Evolutionary conservation across 2,113 vertebrate genomes (phyloP).

Genomic region (Pseudorectes ferrugineus): DNA sequence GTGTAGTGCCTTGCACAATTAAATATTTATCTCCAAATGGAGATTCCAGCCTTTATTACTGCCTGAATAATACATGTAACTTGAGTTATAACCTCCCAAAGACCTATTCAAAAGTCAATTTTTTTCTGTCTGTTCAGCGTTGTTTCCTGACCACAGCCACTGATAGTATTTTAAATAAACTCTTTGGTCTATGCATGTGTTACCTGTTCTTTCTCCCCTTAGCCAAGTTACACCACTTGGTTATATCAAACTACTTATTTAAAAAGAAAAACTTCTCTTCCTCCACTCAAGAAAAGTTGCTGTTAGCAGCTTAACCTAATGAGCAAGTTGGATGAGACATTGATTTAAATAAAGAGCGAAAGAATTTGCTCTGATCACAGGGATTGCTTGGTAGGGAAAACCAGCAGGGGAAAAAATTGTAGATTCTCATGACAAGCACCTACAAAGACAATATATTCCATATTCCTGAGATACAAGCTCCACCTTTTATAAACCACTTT

Average conservation of each 20-base stretch:
- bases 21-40: constrained; percentile 51
- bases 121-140: neutral
- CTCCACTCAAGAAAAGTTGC: neutral
- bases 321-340: neutral
- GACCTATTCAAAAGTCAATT: neutral
- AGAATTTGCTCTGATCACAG: neutral
- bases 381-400: neutral
- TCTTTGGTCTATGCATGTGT: neutral
- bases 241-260: neutral
- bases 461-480: neutral
- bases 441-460: neutral
- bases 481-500: neutral
- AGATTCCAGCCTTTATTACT: neutral
- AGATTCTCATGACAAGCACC: neutral
- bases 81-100: neutral
- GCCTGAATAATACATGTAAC: constrained; percentile 34
- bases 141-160: neutral
- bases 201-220: neutral
- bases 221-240: neutral
- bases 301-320: neutral
- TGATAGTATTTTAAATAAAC: neutral
- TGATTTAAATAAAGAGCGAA: neutral
- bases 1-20: neutral
- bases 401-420: neutral
- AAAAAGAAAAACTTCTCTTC: neutral